Evolutionary conservation across 2,888 invertebrate genomes (phyloP), one percentile per base, ranked within the genome.

Genomic region (Rhamphomyia laevipes): DNA sequence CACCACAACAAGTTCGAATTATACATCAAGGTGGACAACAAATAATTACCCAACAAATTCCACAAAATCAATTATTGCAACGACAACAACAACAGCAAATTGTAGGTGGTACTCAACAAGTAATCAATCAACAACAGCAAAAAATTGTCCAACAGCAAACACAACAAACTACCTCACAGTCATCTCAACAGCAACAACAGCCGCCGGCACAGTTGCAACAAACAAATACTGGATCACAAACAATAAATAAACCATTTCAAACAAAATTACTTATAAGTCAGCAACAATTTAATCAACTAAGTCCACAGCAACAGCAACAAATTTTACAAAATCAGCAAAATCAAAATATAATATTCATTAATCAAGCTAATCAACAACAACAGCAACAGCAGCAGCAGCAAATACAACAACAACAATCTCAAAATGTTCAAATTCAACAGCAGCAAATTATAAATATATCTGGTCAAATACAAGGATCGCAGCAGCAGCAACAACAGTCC

Each of bases 231-330:
- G 56, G 56, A 5, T 51, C 56, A 2, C 58, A 62, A 33, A 48
- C 53, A 12, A 48, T 53, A 12, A 56, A 58, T 45, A 65, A 66
- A 47, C 59, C 57, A 30, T 51, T 51, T 13, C 54, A 54, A 17
- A 49, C 48, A 53, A 66, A 71, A 59, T 65, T 72, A 55, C 64
- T 77, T 35, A 75, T 79, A 63, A 77, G 73, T 46, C 78, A 78
- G 41, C 80, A 80, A 55, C 79, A 80, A 55, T 75, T 79, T 55
- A 80, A 80, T 62, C 79, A 80, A 57, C 73, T 77, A 43, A 79
- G 77, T 17, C 75, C 75, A 41, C 81, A 81, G 57, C 73, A 74
- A 51, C 73, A 73, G 49, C 68, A 70, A 46, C 70, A 71, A 52
- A 67, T 70, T 51, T 54, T 71, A 4, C 68, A 72, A 53, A 68